Conservation (phyloP, 2,113 vertebrate species). For the Grantiella picta region DNA sequence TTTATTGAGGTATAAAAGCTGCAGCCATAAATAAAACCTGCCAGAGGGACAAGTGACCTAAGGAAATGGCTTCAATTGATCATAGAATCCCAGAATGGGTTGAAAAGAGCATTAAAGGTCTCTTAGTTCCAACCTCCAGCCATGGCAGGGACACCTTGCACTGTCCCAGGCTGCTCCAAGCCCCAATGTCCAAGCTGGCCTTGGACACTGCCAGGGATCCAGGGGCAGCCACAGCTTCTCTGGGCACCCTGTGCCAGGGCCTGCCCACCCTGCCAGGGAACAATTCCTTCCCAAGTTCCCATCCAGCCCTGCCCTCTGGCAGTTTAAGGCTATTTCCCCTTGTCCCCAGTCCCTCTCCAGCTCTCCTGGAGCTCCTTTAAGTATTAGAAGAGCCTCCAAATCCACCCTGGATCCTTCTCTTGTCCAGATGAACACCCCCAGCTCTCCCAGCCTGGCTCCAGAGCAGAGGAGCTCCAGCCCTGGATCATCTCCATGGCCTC, state of each 20-base stretch:
- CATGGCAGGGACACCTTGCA: not conserved
- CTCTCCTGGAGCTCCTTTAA: not conserved
- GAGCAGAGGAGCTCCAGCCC: not conserved
- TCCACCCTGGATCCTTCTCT: not conserved
- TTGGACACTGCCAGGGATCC: not conserved
- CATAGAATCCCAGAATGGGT: not conserved
- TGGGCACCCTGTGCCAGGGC: not conserved
- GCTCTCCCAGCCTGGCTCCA: not conserved
- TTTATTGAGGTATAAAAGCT: not conserved
- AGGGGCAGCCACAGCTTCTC: not conserved
- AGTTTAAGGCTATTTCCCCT: not conserved
- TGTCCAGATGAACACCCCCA: too few species aligned
- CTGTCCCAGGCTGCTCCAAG: not conserved
- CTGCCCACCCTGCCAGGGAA: not conserved
- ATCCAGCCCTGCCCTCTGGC: not conserved
- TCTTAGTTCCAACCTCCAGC: not conserved
- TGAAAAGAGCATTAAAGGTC: not conserved
- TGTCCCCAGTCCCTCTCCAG: not conserved
- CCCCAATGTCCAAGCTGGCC: not conserved
- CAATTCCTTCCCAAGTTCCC: not conserved
- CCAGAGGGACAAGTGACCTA: not conserved
- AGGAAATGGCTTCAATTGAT: not conserved
- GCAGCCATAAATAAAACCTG: not conserved
- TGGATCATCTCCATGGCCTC: rapidly evolving
- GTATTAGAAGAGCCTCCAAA: not conserved